These are phyloP conservation scores for Reinhardtius hippoglossoides DNA, from an alignment of 2,113 vertebrate species.

Conservation along the genomic window DNA sequence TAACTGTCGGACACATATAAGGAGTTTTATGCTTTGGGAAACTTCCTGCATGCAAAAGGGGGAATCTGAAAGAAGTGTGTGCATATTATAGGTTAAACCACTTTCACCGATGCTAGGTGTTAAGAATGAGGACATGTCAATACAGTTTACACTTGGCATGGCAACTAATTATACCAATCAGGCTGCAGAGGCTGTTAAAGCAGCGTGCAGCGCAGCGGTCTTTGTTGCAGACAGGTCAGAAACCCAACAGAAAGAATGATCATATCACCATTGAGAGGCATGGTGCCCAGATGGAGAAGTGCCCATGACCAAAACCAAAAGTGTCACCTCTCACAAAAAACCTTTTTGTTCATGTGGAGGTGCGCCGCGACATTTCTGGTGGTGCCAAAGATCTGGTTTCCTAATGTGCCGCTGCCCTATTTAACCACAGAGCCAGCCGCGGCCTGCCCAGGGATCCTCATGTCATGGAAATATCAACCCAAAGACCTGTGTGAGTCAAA, in stretches of 20 bases:
- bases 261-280: constrained; percentile 33
- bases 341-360: constrained; percentile 65
- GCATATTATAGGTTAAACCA: constrained; percentile 4
- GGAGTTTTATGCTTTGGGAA: constrained; percentile 9
- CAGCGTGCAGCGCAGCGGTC: constrained; percentile 50
- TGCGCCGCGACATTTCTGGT: constrained; percentile 62
- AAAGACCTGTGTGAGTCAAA: constrained; percentile 36
- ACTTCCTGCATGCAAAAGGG: constrained; percentile 10
- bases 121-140: constrained; percentile 37
- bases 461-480: constrained; percentile 55
- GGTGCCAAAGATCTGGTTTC: constrained; percentile 73
- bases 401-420: constrained; percentile 68
- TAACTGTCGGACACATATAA: constrained; percentile 46
- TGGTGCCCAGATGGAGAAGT: constrained; percentile 58
- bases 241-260: constrained; percentile 4
- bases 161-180: constrained; percentile 43
- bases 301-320: constrained; percentile 54
- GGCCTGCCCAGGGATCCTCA: constrained; percentile 29
- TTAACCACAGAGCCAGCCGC: constrained; percentile 60
- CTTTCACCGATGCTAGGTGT: constrained; percentile 12
- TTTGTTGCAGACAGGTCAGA: constrained; percentile 20
- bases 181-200: constrained; percentile 50
- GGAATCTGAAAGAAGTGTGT: background rate
- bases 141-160: constrained; percentile 41
- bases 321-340: constrained; percentile 52